These are phyloP conservation scores for Tetrax tetrax DNA, from an alignment of 2,113 vertebrate genomes.

Conservation along the genomic window DNA sequence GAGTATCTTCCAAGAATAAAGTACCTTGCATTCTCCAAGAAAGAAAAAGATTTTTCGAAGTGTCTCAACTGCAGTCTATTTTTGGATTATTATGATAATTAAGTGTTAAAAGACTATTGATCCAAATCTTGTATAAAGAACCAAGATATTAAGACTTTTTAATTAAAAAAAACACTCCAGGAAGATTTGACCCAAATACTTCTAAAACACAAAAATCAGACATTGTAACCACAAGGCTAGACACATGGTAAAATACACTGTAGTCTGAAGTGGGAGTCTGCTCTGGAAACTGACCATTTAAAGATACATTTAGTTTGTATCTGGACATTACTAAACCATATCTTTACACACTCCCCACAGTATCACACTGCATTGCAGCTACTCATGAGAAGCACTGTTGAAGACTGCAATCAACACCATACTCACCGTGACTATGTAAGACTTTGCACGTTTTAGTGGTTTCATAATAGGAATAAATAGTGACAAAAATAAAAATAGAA, in stretches of 20 bases:
- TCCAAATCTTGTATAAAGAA: neutral
- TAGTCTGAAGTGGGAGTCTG: neutral
- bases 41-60: neutral
- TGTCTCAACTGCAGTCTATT: neutral
- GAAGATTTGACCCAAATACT: constrained; percentile 11
- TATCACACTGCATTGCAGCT: neutral
- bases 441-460: neutral
- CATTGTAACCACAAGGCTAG: neutral
- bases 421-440: neutral
- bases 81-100: neutral
- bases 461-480: neutral
- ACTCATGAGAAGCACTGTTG: neutral
- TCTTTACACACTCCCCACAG: neutral
- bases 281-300: neutral
- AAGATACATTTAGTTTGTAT: neutral
- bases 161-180: neutral
- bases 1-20: neutral
- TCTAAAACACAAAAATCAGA: neutral
- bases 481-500: neutral
- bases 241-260: neutral
- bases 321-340: neutral
- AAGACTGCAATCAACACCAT: neutral
- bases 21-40: neutral
- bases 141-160: neutral
- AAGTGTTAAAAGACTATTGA: constrained; percentile 20